These are phyloP conservation scores for Coptotermes formosanus DNA, from an alignment of 1,140 invertebrate genomes.

Conservation along the genomic window DNA sequence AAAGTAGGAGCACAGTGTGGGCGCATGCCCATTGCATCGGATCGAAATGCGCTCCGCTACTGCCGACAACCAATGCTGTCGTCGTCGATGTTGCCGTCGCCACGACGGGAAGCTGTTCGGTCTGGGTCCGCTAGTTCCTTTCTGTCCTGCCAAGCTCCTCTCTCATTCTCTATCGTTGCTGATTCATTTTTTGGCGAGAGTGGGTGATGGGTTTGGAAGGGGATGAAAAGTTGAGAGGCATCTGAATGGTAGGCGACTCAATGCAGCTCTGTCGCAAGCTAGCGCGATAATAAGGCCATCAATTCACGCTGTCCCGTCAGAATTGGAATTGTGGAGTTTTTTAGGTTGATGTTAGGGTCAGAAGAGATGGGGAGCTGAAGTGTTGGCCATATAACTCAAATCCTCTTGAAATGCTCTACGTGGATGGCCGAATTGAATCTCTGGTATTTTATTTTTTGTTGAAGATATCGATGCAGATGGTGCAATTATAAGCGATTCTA, in stretches of 20 bases:
- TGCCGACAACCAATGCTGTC: not conserved
- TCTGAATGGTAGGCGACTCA: not conserved
- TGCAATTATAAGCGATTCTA: too few relatives aligned
- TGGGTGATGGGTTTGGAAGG: not conserved
- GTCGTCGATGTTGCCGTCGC: not conserved
- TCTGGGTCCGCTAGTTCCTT: not conserved
- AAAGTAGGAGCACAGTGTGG: not conserved
- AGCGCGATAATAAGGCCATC: not conserved
- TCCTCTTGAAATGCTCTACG: not conserved
- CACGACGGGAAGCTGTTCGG: not conserved
- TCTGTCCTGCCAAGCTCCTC: not conserved
- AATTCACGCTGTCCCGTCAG: not conserved
- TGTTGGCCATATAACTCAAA: not conserved
- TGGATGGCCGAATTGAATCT: not conserved
- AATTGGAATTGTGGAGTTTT: not conserved
- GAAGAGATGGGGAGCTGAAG: not conserved
- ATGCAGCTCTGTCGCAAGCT: not conserved
- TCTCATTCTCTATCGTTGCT: not conserved
- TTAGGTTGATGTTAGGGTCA: not conserved
- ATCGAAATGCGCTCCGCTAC: not conserved
- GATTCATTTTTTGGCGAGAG: not conserved
- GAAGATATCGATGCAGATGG: too few relatives aligned
- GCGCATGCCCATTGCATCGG: not conserved
- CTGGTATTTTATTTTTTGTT: too few relatives aligned
- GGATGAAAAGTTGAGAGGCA: not conserved